Conservation (phyloP, 1,140 invertebrate genomes). For the Drosophila cardini region DNA sequence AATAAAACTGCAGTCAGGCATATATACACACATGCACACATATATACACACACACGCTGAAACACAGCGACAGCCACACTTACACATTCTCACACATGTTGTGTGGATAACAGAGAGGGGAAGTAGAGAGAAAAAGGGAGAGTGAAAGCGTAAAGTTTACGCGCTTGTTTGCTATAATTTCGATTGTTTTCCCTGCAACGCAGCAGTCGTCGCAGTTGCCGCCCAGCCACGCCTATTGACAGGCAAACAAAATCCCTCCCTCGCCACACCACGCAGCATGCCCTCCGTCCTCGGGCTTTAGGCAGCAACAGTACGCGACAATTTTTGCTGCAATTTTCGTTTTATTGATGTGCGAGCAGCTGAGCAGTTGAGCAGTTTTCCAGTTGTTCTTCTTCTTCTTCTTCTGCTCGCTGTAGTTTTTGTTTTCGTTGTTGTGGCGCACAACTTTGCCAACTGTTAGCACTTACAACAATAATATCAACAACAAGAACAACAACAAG, state of each 20-base stretch:
- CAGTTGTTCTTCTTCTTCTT: not conserved
- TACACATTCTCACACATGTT: constrained; percentile 26
- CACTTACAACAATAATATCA: constrained; percentile 24
- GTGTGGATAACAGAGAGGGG: too few relatives aligned
- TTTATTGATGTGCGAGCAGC: constrained; percentile 71
- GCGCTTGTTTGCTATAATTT: constrained; percentile 82
- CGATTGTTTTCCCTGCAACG: constrained; percentile 76
- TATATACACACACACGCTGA: constrained; percentile 30
- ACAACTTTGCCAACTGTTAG: constrained; percentile 52
- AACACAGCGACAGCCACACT: constrained; percentile 24
- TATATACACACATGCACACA: constrained; percentile 23
- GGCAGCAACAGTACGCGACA: constrained; percentile 52
- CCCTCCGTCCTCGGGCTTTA: not conserved
- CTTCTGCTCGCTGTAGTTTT: not conserved
- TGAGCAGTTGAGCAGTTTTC: constrained; percentile 23
- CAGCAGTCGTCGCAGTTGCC: constrained; percentile 21
- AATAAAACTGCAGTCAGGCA: constrained; percentile 65
- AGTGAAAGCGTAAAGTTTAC: constrained; percentile 80
- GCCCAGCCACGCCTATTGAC: constrained; percentile 29
- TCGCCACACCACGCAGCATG: not conserved
- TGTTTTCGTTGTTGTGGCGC: constrained; percentile 38
- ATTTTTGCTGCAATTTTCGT: constrained; percentile 73
- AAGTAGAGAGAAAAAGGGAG: not conserved
- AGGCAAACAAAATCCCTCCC: constrained; percentile 28
- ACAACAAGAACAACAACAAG: constrained; percentile 21